A percentile compares a stretch with the other conserved stretches of the same genome.
These are phyloP conservation scores for Aviceda subcristata DNA, from an alignment of 2,113 vertebrate species.

Conservation along the genomic window DNA sequence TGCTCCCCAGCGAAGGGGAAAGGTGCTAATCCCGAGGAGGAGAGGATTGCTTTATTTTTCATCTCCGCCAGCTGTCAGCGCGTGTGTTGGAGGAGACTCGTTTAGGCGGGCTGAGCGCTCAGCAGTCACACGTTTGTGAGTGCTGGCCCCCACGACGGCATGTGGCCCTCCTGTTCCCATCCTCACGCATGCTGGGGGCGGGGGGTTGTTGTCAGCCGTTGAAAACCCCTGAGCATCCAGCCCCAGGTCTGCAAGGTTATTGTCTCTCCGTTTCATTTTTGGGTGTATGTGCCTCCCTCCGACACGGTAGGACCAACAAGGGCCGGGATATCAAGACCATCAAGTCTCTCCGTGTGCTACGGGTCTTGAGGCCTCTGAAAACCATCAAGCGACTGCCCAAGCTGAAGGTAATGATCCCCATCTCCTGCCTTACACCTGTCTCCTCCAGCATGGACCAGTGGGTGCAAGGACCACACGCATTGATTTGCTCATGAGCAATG, in stretches of 20 bases:
- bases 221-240: neutral
- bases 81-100: rapidly evolving
- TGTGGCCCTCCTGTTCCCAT: neutral
- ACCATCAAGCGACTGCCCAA: constrained; percentile 99
- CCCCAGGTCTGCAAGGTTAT: neutral
- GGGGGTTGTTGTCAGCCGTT: neutral
- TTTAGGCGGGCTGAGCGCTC: neutral
- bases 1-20: neutral
- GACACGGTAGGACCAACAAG: constrained; percentile 84
- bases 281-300: neutral
- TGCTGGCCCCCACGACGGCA: neutral
- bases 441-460: neutral
- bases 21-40: neutral
- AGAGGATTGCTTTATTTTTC: neutral
- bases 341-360: constrained; percentile 93
- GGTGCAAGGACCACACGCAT: rapidly evolving
- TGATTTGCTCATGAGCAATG: rapidly evolving
- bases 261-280: constrained; percentile 1
- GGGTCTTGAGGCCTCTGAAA: constrained; percentile 94
- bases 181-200: neutral
- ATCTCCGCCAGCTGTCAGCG: neutral
- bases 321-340: constrained; percentile 98
- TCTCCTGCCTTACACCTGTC: neutral
- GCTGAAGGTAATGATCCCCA: constrained; percentile 82
- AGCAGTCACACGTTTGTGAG: neutral